Conservation (phyloP, 2,888 invertebrate species). For the Quadroppia sp. region DNA sequence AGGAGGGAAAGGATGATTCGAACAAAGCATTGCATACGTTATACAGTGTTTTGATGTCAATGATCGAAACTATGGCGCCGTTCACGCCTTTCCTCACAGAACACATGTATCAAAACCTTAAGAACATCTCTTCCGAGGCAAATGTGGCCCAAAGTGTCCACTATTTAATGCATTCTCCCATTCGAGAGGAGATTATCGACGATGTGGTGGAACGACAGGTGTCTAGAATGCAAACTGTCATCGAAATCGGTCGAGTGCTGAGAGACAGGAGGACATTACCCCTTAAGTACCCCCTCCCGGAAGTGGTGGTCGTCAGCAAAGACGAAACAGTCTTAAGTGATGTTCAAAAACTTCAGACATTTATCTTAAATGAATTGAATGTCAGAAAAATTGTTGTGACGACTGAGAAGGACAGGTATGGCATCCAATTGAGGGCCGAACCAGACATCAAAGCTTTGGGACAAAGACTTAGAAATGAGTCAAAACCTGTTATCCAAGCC, state of each 20-base stretch:
- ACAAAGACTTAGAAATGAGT: conserved; percentile 77
- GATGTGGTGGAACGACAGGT: conserved; percentile 82
- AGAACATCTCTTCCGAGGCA: conserved; percentile 60
- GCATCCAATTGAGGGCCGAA: conserved; percentile 82
- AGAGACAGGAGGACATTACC: conserved; percentile 90
- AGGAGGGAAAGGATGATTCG: conserved; percentile 74
- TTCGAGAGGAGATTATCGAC: conserved; percentile 66
- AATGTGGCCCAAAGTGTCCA: conserved; percentile 68
- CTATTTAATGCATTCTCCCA: conserved; percentile 79
- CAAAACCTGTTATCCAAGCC: conserved; percentile 76
- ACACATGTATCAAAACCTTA: conserved; percentile 84
- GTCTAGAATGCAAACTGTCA: conserved; percentile 85
- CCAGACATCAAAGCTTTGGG: conserved; percentile 92
- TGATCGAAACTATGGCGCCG: conserved; percentile 91
- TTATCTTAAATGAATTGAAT: conserved; percentile 79
- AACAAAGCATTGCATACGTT: conserved; percentile 78
- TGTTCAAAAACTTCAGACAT: conserved; percentile 70
- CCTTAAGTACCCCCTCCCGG: conserved; percentile 91
- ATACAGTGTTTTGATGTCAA: conserved; percentile 77
- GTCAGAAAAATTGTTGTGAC: conserved; percentile 77
- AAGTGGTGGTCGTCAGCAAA: conserved; percentile 90
- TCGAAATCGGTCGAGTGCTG: conserved; percentile 87
- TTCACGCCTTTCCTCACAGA: conserved; percentile 96
- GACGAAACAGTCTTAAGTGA: conserved; percentile 71
- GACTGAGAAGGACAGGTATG: conserved; percentile 85